These are phyloP conservation scores for Poecile atricapillus DNA, from an alignment of 2,113 vertebrate species.

Conservation along the genomic window DNA sequence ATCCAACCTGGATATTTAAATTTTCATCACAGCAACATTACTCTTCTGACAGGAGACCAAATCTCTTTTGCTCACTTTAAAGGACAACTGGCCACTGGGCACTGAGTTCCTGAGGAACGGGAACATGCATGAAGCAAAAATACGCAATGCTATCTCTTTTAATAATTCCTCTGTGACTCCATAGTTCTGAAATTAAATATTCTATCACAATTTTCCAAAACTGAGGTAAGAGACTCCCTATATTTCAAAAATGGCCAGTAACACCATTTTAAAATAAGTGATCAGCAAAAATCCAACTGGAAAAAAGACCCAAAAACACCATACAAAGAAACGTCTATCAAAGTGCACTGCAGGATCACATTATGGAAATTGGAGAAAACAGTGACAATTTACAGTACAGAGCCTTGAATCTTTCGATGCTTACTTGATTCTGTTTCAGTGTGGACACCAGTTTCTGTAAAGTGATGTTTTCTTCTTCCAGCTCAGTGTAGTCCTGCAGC, in stretches of 20 bases:
- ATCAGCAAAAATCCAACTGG: not conserved
- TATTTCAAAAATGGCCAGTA: not conserved
- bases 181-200: not conserved
- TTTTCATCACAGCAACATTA: not conserved
- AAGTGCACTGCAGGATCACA: fast-evolving
- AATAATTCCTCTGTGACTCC: not conserved
- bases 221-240: not conserved
- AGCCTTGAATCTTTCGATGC: not conserved
- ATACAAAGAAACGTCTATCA: not conserved
- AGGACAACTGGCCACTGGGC: not conserved
- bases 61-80: not conserved
- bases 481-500: slow-evolving; percentile 94
- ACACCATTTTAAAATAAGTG: not conserved
- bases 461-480: slow-evolving; percentile 97
- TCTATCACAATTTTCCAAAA: not conserved
- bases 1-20: not conserved
- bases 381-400: not conserved
- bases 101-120: not conserved
- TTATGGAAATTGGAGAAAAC: not conserved
- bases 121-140: not conserved
- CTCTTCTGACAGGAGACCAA: not conserved
- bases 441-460: slow-evolving; percentile 96
- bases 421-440: slow-evolving; percentile 93
- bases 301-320: not conserved
- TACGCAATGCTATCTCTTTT: not conserved